These are phyloP conservation scores for Eudyptes chrysolophus DNA, from an alignment of 2,113 vertebrate genomes.

Conservation along the genomic window DNA sequence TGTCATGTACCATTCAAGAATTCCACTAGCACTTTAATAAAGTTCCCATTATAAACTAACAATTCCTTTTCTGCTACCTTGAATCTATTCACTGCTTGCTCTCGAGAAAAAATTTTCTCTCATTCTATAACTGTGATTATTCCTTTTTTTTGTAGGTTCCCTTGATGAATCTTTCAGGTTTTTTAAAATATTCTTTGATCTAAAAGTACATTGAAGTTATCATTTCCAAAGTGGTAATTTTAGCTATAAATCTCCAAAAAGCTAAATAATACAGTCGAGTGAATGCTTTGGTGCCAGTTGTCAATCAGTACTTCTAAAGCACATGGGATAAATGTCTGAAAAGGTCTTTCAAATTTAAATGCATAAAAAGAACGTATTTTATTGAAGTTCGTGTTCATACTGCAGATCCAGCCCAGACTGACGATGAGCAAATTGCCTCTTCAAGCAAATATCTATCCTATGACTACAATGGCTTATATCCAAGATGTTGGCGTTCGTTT, in stretches of 20 bases:
- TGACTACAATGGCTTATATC: conserved; percentile 86
- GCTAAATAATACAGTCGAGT: not conserved
- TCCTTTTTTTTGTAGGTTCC: not conserved
- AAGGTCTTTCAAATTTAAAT: conserved; percentile 41
- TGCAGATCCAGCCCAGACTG: conserved; percentile 88
- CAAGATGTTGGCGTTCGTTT: conserved; percentile 80
- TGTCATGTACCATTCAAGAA: conserved; percentile 30
- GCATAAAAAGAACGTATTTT: not conserved
- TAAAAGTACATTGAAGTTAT: not conserved
- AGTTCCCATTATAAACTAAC: not conserved
- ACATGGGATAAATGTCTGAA: not conserved
- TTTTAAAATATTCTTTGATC: conserved; percentile 22
- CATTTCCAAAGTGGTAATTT: conserved; percentile 15
- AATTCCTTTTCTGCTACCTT: not conserved
- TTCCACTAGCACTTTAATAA: not conserved
- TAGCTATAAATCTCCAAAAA: conserved; percentile 2
- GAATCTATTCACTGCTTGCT: not conserved
- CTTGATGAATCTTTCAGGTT: conserved; percentile 32
- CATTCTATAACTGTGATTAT: not conserved
- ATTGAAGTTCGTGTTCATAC: conserved; percentile 16
- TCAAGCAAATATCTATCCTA: conserved; percentile 94
- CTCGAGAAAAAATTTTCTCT: not conserved
- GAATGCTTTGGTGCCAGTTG: not conserved
- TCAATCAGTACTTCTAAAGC: not conserved
- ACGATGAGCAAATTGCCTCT: conserved; percentile 86